These are phyloP conservation scores for Heliconius congener DNA, from an alignment of 1,140 invertebrate genomes.

Conservation along the genomic window DNA sequence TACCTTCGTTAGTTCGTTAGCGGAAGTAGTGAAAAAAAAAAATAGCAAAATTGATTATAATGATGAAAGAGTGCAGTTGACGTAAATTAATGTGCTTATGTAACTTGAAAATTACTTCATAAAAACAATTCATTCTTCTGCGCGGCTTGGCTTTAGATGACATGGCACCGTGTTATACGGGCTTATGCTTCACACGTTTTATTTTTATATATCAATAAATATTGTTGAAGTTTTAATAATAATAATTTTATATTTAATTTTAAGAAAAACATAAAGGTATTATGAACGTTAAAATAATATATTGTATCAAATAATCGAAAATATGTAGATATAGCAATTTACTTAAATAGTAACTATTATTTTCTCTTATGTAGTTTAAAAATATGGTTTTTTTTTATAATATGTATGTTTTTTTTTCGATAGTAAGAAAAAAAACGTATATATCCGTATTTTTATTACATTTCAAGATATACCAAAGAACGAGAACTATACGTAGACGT, in stretches of 20 bases:
- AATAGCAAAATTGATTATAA: slow-evolving; percentile 26
- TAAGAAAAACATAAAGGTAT: too few species aligned
- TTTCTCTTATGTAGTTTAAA: too few species aligned
- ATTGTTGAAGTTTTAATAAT: background rate
- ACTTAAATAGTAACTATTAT: too few species aligned
- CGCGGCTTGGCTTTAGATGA: slow-evolving; percentile 13
- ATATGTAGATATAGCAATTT: too few species aligned
- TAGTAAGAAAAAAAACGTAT: too few species aligned
- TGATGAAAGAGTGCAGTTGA: slow-evolving; percentile 28
- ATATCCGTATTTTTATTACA: too few species aligned
- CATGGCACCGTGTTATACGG: slow-evolving; percentile 6
- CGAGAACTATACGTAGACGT: slow-evolving; percentile 5
- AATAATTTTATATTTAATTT: background rate
- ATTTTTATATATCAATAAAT: slow-evolving; percentile 7
- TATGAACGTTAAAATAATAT: too few species aligned
- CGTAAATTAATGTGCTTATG: slow-evolving; percentile 26
- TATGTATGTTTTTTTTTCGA: too few species aligned
- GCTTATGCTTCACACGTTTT: background rate
- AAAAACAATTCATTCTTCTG: slow-evolving; percentile 3
- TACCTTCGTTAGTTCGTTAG: slow-evolving; percentile 33
- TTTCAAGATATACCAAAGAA: background rate
- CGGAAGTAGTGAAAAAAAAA: slow-evolving; percentile 26
- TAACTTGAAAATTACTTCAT: slow-evolving; percentile 16
- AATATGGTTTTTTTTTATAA: too few species aligned
- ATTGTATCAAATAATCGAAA: too few species aligned